phyloP scores from a whole-genome alignment of 2,888 invertebrate genomes.

The Seira sanloemensis region DNA sequence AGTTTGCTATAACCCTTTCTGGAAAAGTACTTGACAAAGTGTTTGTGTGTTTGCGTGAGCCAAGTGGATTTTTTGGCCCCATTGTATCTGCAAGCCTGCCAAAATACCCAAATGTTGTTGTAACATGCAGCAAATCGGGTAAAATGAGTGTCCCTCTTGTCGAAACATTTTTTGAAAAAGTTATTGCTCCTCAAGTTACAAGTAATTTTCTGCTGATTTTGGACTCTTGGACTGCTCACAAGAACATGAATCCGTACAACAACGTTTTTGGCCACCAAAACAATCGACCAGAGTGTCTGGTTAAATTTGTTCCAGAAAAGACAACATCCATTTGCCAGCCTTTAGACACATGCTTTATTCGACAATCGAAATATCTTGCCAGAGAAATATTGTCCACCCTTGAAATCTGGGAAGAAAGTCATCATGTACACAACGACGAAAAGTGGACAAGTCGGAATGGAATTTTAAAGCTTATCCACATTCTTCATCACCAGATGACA shows the following conservation, averaged over 20 bases:
- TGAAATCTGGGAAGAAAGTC: not conserved
- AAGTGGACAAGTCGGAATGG: not conserved
- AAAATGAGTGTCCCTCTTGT: conserved; percentile 7
- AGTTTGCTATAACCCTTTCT: conserved; percentile 2
- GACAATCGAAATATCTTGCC: conserved; percentile 26
- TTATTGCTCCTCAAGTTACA: not conserved
- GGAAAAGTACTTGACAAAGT: conserved; percentile 27
- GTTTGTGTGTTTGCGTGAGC: conserved; percentile 23
- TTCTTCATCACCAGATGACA: not conserved
- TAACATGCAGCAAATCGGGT: conserved; percentile 36
- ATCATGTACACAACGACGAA: not conserved
- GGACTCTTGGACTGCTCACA: conserved; percentile 29
- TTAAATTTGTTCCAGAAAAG: conserved; percentile 30
- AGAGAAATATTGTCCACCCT: too few relatives aligned
- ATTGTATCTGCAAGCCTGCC: not conserved
- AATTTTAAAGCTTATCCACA: not conserved
- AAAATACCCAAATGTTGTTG: conserved; percentile 2
- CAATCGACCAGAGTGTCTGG: not conserved
- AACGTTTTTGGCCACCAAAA: not conserved
- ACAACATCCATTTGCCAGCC: conserved; percentile 17
- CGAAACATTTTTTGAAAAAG: conserved; percentile 15
- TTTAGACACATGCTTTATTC: conserved; percentile 13
- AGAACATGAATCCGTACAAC: not conserved
- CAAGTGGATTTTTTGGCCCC: conserved; percentile 10
- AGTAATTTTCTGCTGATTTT: not conserved